Percentiles rank a stretch among this genome's conserved stretches.
These are phyloP conservation scores for Hippocampus barbouri DNA, from an alignment of 2,113 vertebrate genomes.

Conservation along the genomic window DNA sequence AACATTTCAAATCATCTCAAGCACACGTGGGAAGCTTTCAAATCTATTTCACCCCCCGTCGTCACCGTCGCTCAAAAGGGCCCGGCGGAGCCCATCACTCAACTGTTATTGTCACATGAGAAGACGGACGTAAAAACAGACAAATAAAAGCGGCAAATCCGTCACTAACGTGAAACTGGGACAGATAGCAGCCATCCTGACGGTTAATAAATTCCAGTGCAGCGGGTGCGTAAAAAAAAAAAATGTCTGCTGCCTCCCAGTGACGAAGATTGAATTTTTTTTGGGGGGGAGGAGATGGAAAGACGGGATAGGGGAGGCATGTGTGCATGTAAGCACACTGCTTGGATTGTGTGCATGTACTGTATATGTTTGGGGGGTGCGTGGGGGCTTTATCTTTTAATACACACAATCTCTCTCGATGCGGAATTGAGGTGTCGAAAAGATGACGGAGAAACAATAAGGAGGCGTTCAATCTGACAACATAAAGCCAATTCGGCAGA, in stretches of 20 bases:
- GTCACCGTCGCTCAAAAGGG: constrained; percentile 23
- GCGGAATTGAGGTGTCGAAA: constrained; percentile 13
- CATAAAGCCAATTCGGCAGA: constrained; percentile 18
- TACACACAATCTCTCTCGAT: neutral
- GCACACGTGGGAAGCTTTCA: neutral
- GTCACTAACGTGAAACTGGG: constrained; percentile 61
- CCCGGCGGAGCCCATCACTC: constrained; percentile 47
- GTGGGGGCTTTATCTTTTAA: constrained; percentile 45
- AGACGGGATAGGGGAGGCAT: constrained; percentile 14
- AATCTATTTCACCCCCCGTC: neutral
- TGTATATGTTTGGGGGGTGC: neutral
- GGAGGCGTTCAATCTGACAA: constrained; percentile 37
- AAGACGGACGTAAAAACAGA: constrained; percentile 21
- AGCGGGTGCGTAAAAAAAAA: constrained; percentile 32
- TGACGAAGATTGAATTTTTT: constrained; percentile 61
- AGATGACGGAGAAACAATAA: constrained; percentile 31
- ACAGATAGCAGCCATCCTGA: constrained; percentile 47
- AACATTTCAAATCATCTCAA: neutral
- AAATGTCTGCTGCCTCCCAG: constrained; percentile 53
- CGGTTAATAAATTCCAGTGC: constrained; percentile 61
- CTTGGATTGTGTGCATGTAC: neutral
- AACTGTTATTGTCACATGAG: constrained; percentile 7
- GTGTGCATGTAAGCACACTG: constrained; percentile 33
- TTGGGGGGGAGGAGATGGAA: constrained; percentile 34
- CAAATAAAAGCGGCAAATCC: constrained; percentile 57